Evolutionary conservation across 2,113 vertebrate species (phyloP), one percentile per base, ranked within the genome.

Genomic region (Esox niger): DNA sequence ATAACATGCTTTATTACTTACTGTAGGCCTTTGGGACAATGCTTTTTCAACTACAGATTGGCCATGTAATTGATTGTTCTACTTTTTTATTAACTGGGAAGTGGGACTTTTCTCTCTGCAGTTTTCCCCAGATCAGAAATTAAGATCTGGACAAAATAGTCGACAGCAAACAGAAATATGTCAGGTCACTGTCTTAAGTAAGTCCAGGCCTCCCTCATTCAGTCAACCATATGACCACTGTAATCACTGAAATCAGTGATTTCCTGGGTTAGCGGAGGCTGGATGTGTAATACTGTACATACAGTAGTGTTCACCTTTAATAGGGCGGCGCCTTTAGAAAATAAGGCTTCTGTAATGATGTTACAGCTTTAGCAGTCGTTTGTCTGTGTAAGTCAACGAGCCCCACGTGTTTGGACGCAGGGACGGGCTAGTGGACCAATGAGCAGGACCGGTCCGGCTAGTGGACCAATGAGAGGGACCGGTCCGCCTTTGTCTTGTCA

Each of bases 1-100:
- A 69, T 79, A 83, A 66, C 86, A 74, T 77, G 78, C 76, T 85
- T 43, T 2, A 43, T 43, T 43, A 43, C 38, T 43, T 15, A n/a
- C n/a, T n/a, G n/a, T n/a, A 43, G n/a, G 13, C 38, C 38, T 43
- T 17, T 43, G 38, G 38, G 38, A 43, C 38, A 43, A 75, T 65
- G 62, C 68, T 80, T 26, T 54, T 71, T 79, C 64, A 79, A 55
- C 64, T 79, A 10, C 21, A 35, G 5, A 68, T 62, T 61, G 43
- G 66, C 71, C 75, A 77, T 56, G 23, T 1, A 25, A 13, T 27
- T 56, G 9, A 26, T 13, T 26, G n/a, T 25, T 56, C 3, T 56
- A 25, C 27, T 27, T 56, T 1, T 3, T 23, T 27, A 26, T 13
- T 6, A 25, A 26, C 25, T 56, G 3, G n/a, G 23, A 25, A 10